Percentiles rank a stretch among this genome's conserved stretches.
These are phyloP conservation scores for Dryocosmus kuriphilus DNA, from an alignment of 2,888 invertebrate species.

Conservation along the genomic window DNA sequence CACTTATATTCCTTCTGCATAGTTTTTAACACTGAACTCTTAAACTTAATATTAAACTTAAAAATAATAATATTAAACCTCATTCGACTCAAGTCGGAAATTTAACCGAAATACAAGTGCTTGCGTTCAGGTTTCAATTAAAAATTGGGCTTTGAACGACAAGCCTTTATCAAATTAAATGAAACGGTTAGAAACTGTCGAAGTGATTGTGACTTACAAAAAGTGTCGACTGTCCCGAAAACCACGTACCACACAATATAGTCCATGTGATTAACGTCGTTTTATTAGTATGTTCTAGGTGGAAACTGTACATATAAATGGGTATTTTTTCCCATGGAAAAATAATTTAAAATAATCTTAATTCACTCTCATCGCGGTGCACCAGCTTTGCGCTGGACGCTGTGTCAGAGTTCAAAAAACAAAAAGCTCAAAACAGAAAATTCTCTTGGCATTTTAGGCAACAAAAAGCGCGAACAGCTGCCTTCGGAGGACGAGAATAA, in stretches of 20 bases:
- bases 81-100: not conserved
- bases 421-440: conserved; percentile 34
- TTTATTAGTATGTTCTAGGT: conserved; percentile 63
- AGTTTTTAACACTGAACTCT: not conserved
- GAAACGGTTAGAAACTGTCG: not conserved
- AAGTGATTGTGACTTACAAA: conserved; percentile 8
- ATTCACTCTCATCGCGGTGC: conserved; percentile 18
- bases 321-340: conserved; percentile 43
- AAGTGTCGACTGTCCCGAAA: conserved; percentile 1
- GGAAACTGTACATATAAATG: conserved; percentile 49
- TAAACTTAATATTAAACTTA: not conserved
- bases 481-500: conserved; percentile 65
- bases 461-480: conserved; percentile 69
- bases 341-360: conserved; percentile 39
- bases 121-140: conserved; percentile 1
- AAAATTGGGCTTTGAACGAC: not conserved
- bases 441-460: conserved; percentile 71
- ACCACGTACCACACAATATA: not conserved
- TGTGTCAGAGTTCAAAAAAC: conserved; percentile 33
- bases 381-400: conserved; percentile 40
- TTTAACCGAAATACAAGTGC: not conserved
- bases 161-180: not conserved
- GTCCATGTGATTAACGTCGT: conserved; percentile 55
- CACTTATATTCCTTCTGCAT: not conserved
- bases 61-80: not conserved